phyloP scores from a whole-genome alignment of 2,113 vertebrate genomes.

The Orthonyx spaldingii region DNA sequence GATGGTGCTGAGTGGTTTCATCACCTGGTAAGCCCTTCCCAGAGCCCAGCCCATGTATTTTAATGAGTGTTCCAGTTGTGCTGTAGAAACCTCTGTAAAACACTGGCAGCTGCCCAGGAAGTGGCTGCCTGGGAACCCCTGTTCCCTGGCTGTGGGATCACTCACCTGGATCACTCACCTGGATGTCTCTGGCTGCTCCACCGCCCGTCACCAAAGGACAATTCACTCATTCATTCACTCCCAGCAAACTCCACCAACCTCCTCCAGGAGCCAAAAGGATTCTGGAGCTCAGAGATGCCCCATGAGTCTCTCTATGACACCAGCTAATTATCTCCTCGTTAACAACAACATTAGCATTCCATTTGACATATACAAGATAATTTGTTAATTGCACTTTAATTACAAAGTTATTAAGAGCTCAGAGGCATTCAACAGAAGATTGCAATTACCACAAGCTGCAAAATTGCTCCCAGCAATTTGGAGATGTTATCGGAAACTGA shows the following conservation, averaged over 20 bases:
- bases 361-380: conserved; percentile 66
- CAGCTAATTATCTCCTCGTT: conserved; percentile 69
- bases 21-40: conserved; percentile 6
- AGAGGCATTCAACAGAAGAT: conserved; percentile 58
- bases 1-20: neutral
- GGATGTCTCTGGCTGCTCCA: neutral
- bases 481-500: conserved; percentile 57
- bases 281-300: conserved; percentile 44
- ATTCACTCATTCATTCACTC: neutral
- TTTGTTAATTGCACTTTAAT: conserved; percentile 75
- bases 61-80: neutral
- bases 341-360: conserved; percentile 66
- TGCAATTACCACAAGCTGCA: conserved; percentile 61
- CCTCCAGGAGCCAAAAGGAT: neutral
- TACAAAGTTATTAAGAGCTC: conserved; percentile 71
- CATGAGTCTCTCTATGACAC: conserved; percentile 51
- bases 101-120: conserved; percentile 24
- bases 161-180: neutral
- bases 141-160: neutral
- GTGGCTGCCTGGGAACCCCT: neutral
- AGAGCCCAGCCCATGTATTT: neutral
- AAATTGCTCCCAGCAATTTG: conserved; percentile 59
- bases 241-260: conserved; percentile 35
- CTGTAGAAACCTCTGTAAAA: neutral
- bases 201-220: neutral